Conservation (phyloP, 2,888 invertebrate genomes). For the Electrophaes corylata region DNA sequence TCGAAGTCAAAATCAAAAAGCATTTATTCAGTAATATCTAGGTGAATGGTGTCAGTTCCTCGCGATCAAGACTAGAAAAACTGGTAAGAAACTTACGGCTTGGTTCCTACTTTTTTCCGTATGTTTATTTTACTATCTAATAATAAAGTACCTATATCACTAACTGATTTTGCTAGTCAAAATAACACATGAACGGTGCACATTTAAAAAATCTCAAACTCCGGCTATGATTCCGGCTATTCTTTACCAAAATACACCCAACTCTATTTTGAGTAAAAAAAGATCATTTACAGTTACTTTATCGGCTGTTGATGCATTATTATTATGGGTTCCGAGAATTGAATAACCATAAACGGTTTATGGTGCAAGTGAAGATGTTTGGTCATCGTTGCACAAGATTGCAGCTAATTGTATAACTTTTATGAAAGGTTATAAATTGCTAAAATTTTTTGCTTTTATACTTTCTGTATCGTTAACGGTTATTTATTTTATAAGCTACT, state of each 20-base stretch:
- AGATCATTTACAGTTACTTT: slow-evolving; percentile 41
- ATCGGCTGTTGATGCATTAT: slow-evolving; percentile 44
- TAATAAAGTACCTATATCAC: too few species aligned
- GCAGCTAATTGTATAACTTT: slow-evolving; percentile 21
- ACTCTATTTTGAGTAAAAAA: slow-evolving; percentile 44
- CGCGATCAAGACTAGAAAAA: too few species aligned
- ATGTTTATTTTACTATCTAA: too few species aligned
- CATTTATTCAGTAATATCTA: too few species aligned
- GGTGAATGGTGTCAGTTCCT: too few species aligned
- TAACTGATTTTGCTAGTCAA: too few species aligned
- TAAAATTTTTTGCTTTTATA: slow-evolving; percentile 5
- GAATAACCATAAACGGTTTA: slow-evolving; percentile 47
- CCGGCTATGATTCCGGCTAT: background rate
- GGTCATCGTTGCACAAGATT: slow-evolving; percentile 23
- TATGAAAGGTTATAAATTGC: slow-evolving; percentile 12
- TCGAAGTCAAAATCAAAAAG: too few species aligned
- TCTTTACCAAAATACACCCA: slow-evolving; percentile 15
- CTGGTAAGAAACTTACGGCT: too few species aligned
- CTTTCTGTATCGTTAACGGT: background rate
- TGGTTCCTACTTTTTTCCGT: too few species aligned
- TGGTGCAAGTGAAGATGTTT: slow-evolving; percentile 30
- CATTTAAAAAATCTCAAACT: too few species aligned
- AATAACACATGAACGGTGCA: too few species aligned
- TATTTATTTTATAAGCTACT: background rate
- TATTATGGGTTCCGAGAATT: slow-evolving; percentile 57